Percentiles rank a stretch among this genome's conserved stretches.
Conservation (phyloP, 1,140 invertebrate species). For the Drosophila pallidifrons region DNA sequence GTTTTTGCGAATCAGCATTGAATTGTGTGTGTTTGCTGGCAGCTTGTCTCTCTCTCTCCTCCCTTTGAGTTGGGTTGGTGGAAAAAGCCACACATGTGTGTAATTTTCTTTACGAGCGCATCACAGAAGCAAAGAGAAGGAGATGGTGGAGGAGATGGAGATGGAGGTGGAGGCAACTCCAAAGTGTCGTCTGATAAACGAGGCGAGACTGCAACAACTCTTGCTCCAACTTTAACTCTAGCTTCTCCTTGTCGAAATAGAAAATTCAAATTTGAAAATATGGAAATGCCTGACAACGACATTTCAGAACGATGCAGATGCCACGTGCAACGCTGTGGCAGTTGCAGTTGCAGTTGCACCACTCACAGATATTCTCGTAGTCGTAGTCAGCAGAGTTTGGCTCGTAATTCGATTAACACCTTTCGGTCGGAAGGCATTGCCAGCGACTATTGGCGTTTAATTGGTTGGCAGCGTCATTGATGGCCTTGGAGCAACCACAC, state of each 20-base stretch:
- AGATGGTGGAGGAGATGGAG: not conserved
- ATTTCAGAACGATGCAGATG: slow-evolving; percentile 40
- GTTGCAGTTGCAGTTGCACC: slow-evolving; percentile 3
- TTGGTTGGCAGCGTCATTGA: slow-evolving; percentile 73
- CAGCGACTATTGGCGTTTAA: slow-evolving; percentile 73
- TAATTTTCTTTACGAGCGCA: slow-evolving; percentile 74
- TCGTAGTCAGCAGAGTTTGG: not conserved
- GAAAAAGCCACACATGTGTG: slow-evolving; percentile 76
- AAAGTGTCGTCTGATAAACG: slow-evolving; percentile 73
- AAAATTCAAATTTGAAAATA: slow-evolving; percentile 84
- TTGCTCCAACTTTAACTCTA: slow-evolving; percentile 2
- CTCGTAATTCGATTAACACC: slow-evolving; percentile 81
- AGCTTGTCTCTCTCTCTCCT: not conserved
- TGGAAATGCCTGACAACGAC: slow-evolving; percentile 61
- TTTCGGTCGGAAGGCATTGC: slow-evolving; percentile 45
- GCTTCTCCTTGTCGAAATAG: slow-evolving; percentile 47
- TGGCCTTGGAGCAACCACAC: slow-evolving; percentile 28
- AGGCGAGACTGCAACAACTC: slow-evolving; percentile 31
- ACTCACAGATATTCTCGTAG: no score
- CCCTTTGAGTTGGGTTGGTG: slow-evolving; percentile 19
- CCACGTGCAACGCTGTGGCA: slow-evolving; percentile 21
- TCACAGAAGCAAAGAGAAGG: not conserved
- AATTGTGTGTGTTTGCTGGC: slow-evolving; percentile 1
- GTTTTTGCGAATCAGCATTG: slow-evolving; percentile 6
- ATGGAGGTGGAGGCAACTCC: not conserved